A percentile compares a stretch with the other conserved stretches of the same genome.
Evolutionary conservation across 2,797 vertebrate species (phyloP).

Genomic region (Meda fulgida): DNA sequence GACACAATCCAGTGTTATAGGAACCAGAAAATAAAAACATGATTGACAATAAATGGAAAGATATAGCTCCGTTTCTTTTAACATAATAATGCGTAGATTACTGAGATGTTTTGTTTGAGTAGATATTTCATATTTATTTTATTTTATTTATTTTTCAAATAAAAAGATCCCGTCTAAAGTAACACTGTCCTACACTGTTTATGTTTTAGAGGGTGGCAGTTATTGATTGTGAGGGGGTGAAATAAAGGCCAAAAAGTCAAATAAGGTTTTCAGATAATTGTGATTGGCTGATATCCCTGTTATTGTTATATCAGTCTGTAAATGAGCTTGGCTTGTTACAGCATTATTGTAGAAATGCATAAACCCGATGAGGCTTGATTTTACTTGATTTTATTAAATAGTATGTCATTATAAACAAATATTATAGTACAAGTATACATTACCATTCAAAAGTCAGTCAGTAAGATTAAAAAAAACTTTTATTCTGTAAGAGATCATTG

Average conservation of each 20-base stretch:
- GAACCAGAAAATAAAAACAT: not conserved
- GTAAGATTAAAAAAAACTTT: not conserved
- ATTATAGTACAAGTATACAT: not conserved
- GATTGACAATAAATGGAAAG: not conserved
- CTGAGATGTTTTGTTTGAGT: not conserved
- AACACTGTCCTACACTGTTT: not conserved
- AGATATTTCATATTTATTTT: not conserved
- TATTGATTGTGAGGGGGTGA: not conserved
- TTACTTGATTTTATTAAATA: not conserved
- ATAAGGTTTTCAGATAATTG: not conserved
- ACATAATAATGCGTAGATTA: not conserved
- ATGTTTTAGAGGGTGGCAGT: not conserved
- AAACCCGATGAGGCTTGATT: not conserved
- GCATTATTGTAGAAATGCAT: not conserved
- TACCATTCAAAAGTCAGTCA: not conserved
- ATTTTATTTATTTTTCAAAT: not conserved
- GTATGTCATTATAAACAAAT: not conserved
- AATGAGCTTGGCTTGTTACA: not conserved
- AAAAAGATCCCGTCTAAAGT: not conserved
- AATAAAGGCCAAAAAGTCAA: not conserved
- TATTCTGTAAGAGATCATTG: not conserved
- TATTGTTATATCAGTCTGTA: not conserved
- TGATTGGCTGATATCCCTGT: not conserved
- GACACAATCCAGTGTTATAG: not conserved
- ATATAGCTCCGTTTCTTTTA: not conserved